Evolutionary conservation across 2,888 invertebrate species (phyloP).

Genomic region (Leucophenga montana): DNA sequence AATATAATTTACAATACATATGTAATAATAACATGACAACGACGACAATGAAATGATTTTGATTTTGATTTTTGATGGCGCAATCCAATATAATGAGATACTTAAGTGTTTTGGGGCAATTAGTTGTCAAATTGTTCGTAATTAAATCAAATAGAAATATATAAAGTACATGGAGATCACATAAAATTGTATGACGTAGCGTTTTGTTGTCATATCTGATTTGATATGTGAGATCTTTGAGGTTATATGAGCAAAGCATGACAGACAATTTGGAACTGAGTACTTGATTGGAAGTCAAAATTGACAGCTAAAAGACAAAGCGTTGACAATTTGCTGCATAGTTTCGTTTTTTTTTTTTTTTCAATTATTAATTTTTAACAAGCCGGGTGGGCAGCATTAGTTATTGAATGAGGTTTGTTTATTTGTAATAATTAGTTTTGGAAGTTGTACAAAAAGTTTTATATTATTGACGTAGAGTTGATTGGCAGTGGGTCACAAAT

Average conservation of each 20-base stretch:
- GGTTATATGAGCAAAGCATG: constrained; percentile 21
- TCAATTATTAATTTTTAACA: constrained; percentile 32
- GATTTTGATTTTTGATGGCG: constrained; percentile 41
- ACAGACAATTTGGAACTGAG: constrained; percentile 38
- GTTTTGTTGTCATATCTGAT: constrained; percentile 42
- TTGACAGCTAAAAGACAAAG: constrained; percentile 39
- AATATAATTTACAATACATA: not conserved
- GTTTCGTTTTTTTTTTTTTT: constrained; percentile 60
- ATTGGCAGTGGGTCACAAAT: too few relatives aligned
- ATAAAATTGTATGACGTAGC: constrained; percentile 47
- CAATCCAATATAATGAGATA: constrained; percentile 60
- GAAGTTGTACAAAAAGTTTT: constrained; percentile 52
- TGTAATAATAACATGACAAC: constrained; percentile 22
- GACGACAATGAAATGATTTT: constrained; percentile 16
- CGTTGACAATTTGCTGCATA: constrained; percentile 64
- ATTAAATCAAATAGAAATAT: constrained; percentile 61
- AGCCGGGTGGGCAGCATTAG: not conserved
- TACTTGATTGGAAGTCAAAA: constrained; percentile 32
- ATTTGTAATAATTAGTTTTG: constrained; percentile 49
- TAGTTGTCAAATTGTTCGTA: constrained; percentile 68
- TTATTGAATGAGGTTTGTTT: constrained; percentile 22
- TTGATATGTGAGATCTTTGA: constrained; percentile 38
- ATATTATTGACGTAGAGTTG: not conserved
- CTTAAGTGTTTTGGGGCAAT: constrained; percentile 60
- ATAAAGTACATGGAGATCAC: constrained; percentile 25